Percentiles rank a stretch among this genome's conserved stretches.
These are phyloP conservation scores for Oplegnathus fasciatus DNA, from an alignment of 2,113 vertebrate species.

Conservation along the genomic window DNA sequence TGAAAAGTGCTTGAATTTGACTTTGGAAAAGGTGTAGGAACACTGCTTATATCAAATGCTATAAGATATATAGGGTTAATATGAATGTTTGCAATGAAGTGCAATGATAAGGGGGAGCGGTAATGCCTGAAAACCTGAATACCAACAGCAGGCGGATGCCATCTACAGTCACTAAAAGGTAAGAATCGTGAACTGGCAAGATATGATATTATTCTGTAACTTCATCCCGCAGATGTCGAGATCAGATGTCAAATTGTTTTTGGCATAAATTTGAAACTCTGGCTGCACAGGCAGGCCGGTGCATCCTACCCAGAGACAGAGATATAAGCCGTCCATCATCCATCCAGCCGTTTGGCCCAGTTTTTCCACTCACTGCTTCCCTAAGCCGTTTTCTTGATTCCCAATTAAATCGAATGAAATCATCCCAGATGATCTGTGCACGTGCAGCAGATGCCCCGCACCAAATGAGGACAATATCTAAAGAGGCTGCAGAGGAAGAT, in stretches of 20 bases:
- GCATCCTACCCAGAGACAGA: conserved; percentile 16
- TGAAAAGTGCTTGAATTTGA: too few relatives aligned
- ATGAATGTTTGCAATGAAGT: too few relatives aligned
- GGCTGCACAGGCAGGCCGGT: not conserved
- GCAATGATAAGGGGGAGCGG: too few relatives aligned
- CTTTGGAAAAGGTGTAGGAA: too few relatives aligned
- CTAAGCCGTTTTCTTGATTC: conserved; percentile 66
- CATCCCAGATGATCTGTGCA: conserved; percentile 56
- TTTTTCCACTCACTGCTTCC: conserved; percentile 68
- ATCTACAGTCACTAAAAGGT: not conserved
- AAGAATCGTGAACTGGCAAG: not conserved
- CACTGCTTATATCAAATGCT: too few relatives aligned
- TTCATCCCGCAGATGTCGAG: not conserved
- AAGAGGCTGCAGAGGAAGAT: conserved; percentile 26
- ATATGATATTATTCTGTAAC: not conserved
- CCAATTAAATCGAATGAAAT: conserved; percentile 72
- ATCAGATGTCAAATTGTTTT: not conserved
- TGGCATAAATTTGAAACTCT: not conserved
- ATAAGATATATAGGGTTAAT: too few relatives aligned
- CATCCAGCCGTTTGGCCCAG: conserved; percentile 72
- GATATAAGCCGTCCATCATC: conserved; percentile 51
- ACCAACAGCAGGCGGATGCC: not conserved
- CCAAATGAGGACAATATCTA: conserved; percentile 41
- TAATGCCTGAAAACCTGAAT: not conserved
- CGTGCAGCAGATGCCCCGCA: conserved; percentile 37